These are phyloP conservation scores for Mus spicilegus DNA, from an alignment of 2,113 vertebrate genomes.

Conservation along the genomic window DNA sequence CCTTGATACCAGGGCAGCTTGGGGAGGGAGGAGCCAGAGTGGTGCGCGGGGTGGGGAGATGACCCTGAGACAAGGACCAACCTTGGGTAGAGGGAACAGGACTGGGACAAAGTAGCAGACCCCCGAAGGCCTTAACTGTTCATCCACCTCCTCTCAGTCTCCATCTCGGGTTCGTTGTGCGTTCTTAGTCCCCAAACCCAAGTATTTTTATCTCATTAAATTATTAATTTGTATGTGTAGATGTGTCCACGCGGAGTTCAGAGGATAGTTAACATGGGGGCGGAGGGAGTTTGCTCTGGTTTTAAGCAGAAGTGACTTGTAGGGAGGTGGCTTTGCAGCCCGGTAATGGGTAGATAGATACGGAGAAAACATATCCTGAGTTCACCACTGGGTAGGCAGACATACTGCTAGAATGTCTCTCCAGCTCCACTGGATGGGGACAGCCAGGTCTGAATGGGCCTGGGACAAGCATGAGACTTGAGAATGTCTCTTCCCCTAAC, in stretches of 20 bases:
- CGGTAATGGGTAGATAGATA: not conserved
- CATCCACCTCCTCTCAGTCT: not conserved
- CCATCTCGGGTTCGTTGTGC: not conserved
- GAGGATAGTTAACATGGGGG: too few relatives aligned
- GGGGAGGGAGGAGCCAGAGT: not conserved
- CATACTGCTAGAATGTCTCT: fast-evolving
- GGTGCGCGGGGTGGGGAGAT: not conserved
- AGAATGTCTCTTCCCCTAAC: not conserved
- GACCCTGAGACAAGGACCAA: not conserved
- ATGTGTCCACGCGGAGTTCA: not conserved
- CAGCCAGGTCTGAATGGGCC: not conserved
- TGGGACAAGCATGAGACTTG: not conserved
- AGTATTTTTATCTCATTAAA: not conserved
- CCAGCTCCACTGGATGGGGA: not conserved
- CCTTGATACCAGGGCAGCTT: not conserved
- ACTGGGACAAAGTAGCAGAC: not conserved
- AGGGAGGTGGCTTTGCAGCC: not conserved
- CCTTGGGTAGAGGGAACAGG: not conserved
- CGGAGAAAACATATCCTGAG: not conserved
- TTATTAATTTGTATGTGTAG: not conserved
- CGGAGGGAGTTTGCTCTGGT: too few relatives aligned
- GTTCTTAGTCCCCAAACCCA: not conserved
- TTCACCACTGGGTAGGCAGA: not conserved
- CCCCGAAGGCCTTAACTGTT: too few relatives aligned
- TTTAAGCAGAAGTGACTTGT: not conserved